Percentiles rank a stretch among this genome's conserved stretches.
phyloP scores from a whole-genome alignment of 1,140 invertebrate species.

The Drosophila eugracilis region DNA sequence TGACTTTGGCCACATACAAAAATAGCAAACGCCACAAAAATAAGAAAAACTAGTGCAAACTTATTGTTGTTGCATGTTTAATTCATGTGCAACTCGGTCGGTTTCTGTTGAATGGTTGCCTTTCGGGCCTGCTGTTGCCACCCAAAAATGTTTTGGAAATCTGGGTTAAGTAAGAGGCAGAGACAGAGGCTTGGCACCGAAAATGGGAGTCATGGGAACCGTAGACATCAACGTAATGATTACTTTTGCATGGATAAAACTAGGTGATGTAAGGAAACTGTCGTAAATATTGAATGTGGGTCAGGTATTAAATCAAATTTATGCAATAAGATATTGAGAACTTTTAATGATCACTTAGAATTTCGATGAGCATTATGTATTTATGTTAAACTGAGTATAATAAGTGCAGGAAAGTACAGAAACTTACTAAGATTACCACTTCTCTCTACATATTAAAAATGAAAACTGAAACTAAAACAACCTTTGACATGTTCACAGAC shows the following conservation, averaged over 20 bases:
- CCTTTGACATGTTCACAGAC: not conserved
- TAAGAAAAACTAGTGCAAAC: constrained; percentile 43
- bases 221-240: constrained; percentile 2
- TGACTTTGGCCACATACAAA: constrained; percentile 47
- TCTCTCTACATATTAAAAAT: no score
- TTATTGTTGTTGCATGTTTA: constrained; percentile 52
- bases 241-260: constrained; percentile 9
- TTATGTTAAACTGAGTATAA: no score
- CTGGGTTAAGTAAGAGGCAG: constrained; percentile 32
- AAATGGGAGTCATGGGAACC: constrained; percentile 23
- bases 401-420: no score
- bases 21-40: constrained; percentile 35
- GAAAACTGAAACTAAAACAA: not conserved
- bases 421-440: no score
- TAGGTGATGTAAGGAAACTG: not conserved
- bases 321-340: not conserved
- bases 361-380: no score
- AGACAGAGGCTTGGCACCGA: constrained; percentile 25
- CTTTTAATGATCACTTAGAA: no score
- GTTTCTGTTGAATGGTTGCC: constrained; percentile 11
- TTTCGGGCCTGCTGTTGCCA: not conserved
- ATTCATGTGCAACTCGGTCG: constrained; percentile 58
- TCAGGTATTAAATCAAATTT: not conserved
- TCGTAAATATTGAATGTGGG: constrained; percentile 1
- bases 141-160: constrained; percentile 8